phyloP scores from a whole-genome alignment of 2,797 vertebrate genomes.

The Sternotherus odoratus region DNA sequence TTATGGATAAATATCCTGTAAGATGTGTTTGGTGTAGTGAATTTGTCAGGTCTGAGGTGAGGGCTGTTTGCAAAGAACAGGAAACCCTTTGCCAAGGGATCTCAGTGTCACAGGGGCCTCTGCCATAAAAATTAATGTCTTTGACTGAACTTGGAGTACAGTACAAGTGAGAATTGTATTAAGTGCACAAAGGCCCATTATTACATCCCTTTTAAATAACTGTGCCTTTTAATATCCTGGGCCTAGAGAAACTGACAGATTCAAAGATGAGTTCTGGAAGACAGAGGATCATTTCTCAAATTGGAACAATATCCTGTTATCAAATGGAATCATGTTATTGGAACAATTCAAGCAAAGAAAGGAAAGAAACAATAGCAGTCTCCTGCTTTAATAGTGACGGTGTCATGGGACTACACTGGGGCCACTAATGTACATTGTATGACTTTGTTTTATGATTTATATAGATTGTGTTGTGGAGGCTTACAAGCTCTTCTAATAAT shows the following conservation, averaged over 20 bases:
- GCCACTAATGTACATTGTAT: neutral
- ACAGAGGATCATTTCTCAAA: neutral
- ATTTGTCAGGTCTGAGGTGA: no score
- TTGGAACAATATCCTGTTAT: neutral
- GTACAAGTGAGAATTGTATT: neutral
- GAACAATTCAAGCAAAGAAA: neutral
- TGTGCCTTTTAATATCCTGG: neutral
- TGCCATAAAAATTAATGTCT: neutral
- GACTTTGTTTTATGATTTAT: constrained; percentile 18
- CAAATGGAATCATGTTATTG: accelerated
- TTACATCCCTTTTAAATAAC: neutral
- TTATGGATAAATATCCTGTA: no score
- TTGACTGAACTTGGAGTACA: neutral
- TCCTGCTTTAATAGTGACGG: neutral
- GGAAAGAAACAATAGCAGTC: neutral
- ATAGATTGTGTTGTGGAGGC: neutral
- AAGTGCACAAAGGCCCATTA: neutral
- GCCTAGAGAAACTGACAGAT: neutral
- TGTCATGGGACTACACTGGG: no score
- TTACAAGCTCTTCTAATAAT: neutral
- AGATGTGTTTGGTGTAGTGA: no score
- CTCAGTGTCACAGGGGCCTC: no score
- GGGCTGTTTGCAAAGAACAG: no score
- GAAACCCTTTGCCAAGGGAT: no score
- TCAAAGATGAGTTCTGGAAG: neutral